Conservation (phyloP, 2,797 vertebrate genomes). For the Spinus olivaceus region DNA sequence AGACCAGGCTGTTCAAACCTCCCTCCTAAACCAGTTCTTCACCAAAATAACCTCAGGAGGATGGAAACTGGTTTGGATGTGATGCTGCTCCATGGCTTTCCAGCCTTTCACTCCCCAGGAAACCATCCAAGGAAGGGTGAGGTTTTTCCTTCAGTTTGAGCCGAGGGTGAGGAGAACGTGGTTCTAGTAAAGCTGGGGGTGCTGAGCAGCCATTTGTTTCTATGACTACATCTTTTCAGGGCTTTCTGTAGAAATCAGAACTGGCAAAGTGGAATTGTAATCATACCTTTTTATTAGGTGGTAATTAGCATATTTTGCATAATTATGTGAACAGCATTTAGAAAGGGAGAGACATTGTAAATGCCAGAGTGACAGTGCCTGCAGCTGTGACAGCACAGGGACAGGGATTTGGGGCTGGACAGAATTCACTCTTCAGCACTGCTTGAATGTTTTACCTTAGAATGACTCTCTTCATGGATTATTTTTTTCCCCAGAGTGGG, state of each 20-base stretch:
- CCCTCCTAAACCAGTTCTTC: background rate
- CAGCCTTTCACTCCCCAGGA: background rate
- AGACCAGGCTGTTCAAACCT: background rate
- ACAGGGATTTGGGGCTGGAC: background rate
- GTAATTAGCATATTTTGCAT: constrained; percentile 15
- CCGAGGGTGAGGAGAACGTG: background rate
- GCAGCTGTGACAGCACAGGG: background rate
- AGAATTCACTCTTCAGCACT: background rate
- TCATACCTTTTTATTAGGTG: background rate
- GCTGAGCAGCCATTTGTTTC: constrained; percentile 22
- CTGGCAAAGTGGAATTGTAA: background rate
- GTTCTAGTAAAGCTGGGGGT: background rate
- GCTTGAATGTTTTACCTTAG: background rate
- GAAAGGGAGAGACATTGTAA: background rate
- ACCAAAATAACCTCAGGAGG: background rate
- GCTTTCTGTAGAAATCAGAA: background rate
- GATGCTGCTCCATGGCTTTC: background rate
- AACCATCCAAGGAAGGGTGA: background rate
- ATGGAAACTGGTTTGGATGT: background rate
- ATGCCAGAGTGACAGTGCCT: background rate
- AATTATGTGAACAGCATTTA: constrained; percentile 3
- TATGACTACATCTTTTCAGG: constrained; percentile 34
- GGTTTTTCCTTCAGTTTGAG: background rate
- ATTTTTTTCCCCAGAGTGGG: background rate
- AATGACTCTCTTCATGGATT: background rate